These are phyloP conservation scores for Drosophila nr. fundita DNA, from an alignment of 2,888 invertebrate genomes.

Conservation along the genomic window DNA sequence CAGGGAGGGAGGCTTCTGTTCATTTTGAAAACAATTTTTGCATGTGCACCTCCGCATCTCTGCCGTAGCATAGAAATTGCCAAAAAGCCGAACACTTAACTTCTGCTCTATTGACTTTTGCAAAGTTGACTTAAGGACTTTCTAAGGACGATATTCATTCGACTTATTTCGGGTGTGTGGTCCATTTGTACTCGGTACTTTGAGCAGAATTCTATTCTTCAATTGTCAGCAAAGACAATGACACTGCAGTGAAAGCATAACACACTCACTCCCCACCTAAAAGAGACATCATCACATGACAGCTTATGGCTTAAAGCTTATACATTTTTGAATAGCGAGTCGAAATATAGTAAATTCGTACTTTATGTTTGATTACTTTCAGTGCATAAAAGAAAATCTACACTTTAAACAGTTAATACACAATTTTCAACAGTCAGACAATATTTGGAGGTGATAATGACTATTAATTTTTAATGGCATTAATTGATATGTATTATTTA, in stretches of 20 bases:
- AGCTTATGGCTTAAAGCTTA: too few species aligned
- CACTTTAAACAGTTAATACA: background rate
- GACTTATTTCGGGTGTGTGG: constrained; percentile 5
- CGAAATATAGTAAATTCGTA: background rate
- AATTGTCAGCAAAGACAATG: constrained; percentile 23
- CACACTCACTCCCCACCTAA: background rate
- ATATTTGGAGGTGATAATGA: background rate
- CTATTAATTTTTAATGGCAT: background rate
- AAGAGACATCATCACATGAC: background rate
- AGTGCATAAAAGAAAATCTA: background rate
- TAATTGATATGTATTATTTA: constrained; percentile 9
- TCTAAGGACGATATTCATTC: constrained; percentile 46
- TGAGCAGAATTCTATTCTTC: constrained; percentile 28
- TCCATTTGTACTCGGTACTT: constrained; percentile 11
- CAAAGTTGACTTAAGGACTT: constrained; percentile 57
- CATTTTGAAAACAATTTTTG: constrained; percentile 26
- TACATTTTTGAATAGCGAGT: background rate
- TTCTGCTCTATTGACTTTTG: constrained; percentile 57
- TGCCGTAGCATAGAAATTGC: background rate
- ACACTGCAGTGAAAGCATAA: background rate
- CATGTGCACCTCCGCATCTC: background rate
- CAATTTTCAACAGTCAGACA: background rate
- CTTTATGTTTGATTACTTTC: background rate
- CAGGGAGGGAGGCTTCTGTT: constrained; percentile 28
- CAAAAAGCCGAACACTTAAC: constrained; percentile 30